These are phyloP conservation scores for Geococcyx californianus DNA, from an alignment of 2,113 vertebrate species.

Conservation along the genomic window DNA sequence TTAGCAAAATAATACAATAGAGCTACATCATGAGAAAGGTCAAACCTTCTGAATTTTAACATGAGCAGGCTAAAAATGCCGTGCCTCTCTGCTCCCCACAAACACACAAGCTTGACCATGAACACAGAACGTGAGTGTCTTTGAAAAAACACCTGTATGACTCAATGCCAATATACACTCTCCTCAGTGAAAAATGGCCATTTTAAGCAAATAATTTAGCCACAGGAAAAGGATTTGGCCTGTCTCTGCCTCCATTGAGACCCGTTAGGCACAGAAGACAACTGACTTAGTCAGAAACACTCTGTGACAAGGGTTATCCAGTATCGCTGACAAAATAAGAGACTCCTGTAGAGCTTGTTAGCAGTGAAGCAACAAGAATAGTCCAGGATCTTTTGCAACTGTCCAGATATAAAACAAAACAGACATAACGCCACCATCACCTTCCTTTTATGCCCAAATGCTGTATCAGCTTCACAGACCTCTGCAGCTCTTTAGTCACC, in stretches of 20 bases:
- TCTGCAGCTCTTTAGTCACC: conserved; percentile 8
- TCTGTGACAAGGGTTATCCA: neutral
- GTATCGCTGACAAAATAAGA: neutral
- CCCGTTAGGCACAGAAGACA: neutral
- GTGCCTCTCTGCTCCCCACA: neutral
- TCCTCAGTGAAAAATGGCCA: neutral
- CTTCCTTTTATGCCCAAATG: neutral
- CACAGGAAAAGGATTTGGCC: neutral
- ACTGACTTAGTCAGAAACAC: neutral
- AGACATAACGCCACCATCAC: neutral
- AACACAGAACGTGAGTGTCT: neutral
- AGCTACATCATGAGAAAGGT: neutral
- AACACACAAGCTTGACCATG: neutral
- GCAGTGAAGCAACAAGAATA: neutral
- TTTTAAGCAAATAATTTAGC: neutral
- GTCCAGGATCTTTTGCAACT: neutral
- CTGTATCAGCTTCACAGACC: neutral
- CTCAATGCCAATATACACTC: neutral
- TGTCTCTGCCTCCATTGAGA: neutral
- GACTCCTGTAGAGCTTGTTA: neutral
- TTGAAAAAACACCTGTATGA: neutral
- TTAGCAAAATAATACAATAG: neutral
- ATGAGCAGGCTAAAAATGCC: neutral
- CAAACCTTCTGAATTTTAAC: accelerated
- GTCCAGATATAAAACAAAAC: neutral